These are phyloP conservation scores for Liasis olivaceus DNA, from an alignment of 2,797 vertebrate genomes.

Conservation along the genomic window DNA sequence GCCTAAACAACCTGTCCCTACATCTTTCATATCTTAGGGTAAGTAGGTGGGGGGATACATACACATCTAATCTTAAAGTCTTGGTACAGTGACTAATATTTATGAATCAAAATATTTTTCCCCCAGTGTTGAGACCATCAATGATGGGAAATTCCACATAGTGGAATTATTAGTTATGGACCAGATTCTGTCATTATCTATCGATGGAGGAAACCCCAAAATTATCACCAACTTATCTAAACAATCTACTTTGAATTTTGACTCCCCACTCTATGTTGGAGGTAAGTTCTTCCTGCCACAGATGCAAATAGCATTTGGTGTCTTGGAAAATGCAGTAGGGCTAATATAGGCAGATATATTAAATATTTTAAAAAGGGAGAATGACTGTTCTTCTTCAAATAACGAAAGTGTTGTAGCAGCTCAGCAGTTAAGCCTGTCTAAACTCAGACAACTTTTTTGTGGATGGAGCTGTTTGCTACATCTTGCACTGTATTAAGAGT, in stretches of 20 bases:
- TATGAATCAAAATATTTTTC: slow-evolving; percentile 27
- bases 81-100: slow-evolving; percentile 1
- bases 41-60: not conserved
- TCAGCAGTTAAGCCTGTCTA: not conserved
- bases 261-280: slow-evolving; percentile 93
- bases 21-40: not conserved
- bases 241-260: slow-evolving; percentile 87
- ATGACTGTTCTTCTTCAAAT: not conserved
- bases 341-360: not conserved
- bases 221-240: slow-evolving; percentile 91
- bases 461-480: not conserved
- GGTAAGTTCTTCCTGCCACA: slow-evolving; percentile 77
- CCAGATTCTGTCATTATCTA: slow-evolving; percentile 89
- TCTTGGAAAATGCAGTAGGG: not conserved
- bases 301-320: not conserved
- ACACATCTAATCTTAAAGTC: not conserved
- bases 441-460: not conserved
- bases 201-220: slow-evolving; percentile 94
- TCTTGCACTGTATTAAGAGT: not conserved
- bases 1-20: slow-evolving; percentile 4
- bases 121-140: slow-evolving; percentile 94
- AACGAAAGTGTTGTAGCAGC: not conserved
- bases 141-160: slow-evolving; percentile 94
- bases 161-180: slow-evolving; percentile 92
- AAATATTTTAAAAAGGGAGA: too few relatives aligned